Conservation (phyloP, 2,797 vertebrate species). For the Pangasius sanitwongsei region DNA sequence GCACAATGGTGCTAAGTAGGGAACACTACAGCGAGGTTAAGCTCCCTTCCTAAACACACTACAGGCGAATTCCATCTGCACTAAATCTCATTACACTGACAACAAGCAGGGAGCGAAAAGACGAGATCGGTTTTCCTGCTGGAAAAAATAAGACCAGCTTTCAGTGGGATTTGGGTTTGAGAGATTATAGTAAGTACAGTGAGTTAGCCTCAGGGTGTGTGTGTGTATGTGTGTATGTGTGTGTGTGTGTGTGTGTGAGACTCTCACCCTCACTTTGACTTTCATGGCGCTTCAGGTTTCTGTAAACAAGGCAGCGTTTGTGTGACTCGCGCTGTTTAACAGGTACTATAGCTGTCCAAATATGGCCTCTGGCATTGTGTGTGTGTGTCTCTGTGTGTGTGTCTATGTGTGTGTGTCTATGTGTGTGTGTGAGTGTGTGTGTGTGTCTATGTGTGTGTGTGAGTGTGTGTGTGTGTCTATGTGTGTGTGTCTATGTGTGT, state of each 20-base stretch:
- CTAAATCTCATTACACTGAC: slow-evolving; percentile 69
- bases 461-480: no score
- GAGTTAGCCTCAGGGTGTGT: slow-evolving; percentile 42
- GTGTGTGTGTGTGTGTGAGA: slow-evolving; percentile 5
- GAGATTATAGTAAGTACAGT: slow-evolving; percentile 54
- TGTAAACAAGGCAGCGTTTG: slow-evolving; percentile 15
- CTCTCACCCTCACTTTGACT: slow-evolving; percentile 30
- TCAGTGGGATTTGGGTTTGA: slow-evolving; percentile 36
- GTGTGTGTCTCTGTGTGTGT: slow-evolving; percentile 53
- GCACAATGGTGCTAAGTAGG: neutral
- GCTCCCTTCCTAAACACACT: slow-evolving; percentile 41
- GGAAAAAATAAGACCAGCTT: slow-evolving; percentile 33
- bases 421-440: slow-evolving; percentile 28
- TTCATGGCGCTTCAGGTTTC: slow-evolving; percentile 36
- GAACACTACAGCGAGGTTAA: slow-evolving; percentile 24
- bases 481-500: no score
- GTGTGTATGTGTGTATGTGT: neutral
- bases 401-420: slow-evolving; percentile 36
- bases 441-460: slow-evolving; percentile 16
- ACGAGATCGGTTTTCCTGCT: neutral
- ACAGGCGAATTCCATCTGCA: slow-evolving; percentile 64
- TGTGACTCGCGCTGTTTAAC: slow-evolving; percentile 22
- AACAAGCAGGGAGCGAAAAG: slow-evolving; percentile 48
- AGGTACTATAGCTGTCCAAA: slow-evolving; percentile 12
- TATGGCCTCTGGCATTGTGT: slow-evolving; percentile 57